Conservation (phyloP, 2,888 invertebrate species). For the Caenorhabditis sp. region DNA sequence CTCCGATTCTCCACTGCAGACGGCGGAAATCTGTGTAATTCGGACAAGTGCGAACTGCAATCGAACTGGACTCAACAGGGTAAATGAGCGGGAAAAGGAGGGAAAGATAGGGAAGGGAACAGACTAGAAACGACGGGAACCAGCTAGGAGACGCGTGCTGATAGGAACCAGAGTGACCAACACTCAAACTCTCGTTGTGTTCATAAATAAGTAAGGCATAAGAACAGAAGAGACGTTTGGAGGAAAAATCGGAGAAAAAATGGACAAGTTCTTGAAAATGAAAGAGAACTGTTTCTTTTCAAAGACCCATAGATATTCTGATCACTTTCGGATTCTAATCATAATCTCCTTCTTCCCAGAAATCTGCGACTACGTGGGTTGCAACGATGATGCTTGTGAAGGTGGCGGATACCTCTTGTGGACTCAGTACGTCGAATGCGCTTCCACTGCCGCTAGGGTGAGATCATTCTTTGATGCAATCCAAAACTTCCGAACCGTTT, state of each 20-base stretch:
- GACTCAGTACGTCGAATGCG: constrained; percentile 72
- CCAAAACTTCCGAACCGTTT: background rate
- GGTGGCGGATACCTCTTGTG: constrained; percentile 77
- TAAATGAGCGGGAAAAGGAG: background rate
- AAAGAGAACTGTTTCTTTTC: background rate
- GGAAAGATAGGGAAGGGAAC: background rate
- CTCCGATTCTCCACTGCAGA: constrained; percentile 2
- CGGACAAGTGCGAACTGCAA: constrained; percentile 54
- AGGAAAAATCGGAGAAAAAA: no score
- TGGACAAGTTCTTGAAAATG: no score
- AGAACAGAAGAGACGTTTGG: background rate
- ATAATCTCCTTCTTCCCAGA: no score
- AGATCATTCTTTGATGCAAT: background rate
- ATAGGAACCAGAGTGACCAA: constrained; percentile 7
- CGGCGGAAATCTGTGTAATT: constrained; percentile 18
- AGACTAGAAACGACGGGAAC: constrained; percentile 20
- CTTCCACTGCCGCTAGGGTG: constrained; percentile 44
- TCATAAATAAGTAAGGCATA: no score
- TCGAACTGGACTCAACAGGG: constrained; percentile 51
- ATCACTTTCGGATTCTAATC: no score
- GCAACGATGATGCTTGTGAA: constrained; percentile 73
- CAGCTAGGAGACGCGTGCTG: constrained; percentile 5
- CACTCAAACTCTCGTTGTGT: background rate
- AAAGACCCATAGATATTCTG: no score
- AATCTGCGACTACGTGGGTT: constrained; percentile 69